A percentile compares a stretch with the other conserved stretches of the same genome.
Conservation (phyloP, 2,113 vertebrate genomes). For the Solenodon paradoxus region DNA sequence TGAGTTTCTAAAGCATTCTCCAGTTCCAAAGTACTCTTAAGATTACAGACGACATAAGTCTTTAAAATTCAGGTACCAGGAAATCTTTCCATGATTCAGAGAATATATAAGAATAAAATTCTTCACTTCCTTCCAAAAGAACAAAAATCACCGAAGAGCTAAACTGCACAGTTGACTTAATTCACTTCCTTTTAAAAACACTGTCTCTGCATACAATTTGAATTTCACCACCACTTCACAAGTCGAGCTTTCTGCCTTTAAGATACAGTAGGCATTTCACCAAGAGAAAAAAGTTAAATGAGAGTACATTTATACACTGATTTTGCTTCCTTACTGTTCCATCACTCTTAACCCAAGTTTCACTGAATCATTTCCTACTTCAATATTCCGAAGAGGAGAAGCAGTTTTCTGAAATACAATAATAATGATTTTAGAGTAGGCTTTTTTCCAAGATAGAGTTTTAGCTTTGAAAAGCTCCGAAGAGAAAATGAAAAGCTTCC, state of each 20-base stretch:
- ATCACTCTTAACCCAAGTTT: background rate
- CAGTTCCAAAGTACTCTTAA: background rate
- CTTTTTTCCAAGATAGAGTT: constrained; percentile 28
- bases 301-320: constrained; percentile 1
- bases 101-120: constrained; percentile 37
- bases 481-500: constrained; percentile 37
- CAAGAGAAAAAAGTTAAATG: background rate
- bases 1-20: background rate
- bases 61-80: constrained; percentile 49
- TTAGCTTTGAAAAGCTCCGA: constrained; percentile 6
- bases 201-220: constrained; percentile 14
- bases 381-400: background rate
- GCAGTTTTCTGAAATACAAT: background rate
- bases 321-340: background rate
- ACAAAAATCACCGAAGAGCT: constrained; percentile 50
- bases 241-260: constrained; percentile 14
- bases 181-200: background rate
- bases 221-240: background rate
- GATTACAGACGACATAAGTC: constrained; percentile 19
- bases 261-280: background rate
- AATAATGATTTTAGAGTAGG: constrained; percentile 40
- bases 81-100: constrained; percentile 54
- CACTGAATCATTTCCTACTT: constrained; percentile 10
- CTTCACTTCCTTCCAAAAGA: constrained; percentile 21
- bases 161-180: constrained; percentile 15